Conservation (phyloP, 2,888 invertebrate species). For the Folsomia candida region DNA sequence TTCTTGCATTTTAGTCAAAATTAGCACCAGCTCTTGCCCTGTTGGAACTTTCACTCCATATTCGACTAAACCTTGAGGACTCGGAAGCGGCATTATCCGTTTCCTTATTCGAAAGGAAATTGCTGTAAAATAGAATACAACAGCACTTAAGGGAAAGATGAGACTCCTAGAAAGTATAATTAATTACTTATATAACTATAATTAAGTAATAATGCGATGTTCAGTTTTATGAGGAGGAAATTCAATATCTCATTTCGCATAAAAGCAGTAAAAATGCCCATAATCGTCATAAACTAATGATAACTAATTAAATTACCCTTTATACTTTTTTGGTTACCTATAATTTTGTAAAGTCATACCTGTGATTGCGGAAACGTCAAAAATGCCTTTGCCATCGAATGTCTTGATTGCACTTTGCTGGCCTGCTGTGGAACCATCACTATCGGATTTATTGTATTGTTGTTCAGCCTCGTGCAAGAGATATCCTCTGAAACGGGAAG, state of each 20-base stretch:
- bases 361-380: constrained; percentile 11
- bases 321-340: too few relatives aligned
- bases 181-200: too few relatives aligned
- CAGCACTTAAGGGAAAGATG: too few relatives aligned
- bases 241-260: too few relatives aligned
- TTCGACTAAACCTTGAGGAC: constrained; percentile 31
- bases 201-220: too few relatives aligned
- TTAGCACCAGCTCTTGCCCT: constrained; percentile 27
- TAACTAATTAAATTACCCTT: too few relatives aligned
- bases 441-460: constrained; percentile 21
- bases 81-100: constrained; percentile 27
- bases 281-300: too few relatives aligned
- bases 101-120: constrained; percentile 30
- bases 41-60: constrained; percentile 36
- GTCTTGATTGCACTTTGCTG: background rate
- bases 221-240: too few relatives aligned
- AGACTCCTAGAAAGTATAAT: too few relatives aligned
- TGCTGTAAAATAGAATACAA: too few relatives aligned
- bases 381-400: background rate
- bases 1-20: constrained; percentile 34
- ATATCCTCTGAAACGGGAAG: constrained; percentile 24
- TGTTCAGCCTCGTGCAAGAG: constrained; percentile 25
- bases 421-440: background rate
- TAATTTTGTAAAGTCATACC: too few relatives aligned
- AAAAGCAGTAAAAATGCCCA: too few relatives aligned